Conservation (phyloP, 2,888 invertebrate species). For the Volucella inanis region DNA sequence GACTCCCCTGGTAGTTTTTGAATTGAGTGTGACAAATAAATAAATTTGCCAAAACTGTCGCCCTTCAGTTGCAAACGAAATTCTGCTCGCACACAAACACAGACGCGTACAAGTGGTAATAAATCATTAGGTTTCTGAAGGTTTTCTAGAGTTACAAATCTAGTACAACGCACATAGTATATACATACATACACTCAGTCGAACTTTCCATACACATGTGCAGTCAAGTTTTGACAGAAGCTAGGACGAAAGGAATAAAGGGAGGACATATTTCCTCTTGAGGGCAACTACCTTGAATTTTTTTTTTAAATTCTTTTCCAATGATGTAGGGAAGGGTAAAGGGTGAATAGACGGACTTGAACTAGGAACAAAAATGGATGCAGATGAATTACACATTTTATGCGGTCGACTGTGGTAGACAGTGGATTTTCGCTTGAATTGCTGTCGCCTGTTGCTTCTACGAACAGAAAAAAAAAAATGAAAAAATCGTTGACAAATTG, state of each 20-base stretch:
- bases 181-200: not conserved
- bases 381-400: slow-evolving; percentile 55
- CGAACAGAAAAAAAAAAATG: not conserved
- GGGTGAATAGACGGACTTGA: not conserved
- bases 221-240: slow-evolving; percentile 27
- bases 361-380: slow-evolving; percentile 30
- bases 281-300: slow-evolving; percentile 42
- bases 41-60: slow-evolving; percentile 81
- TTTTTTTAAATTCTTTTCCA: slow-evolving; percentile 34
- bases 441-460: slow-evolving; percentile 61
- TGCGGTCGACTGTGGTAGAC: slow-evolving; percentile 57
- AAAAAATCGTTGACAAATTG: slow-evolving; percentile 49
- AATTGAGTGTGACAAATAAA: slow-evolving; percentile 79
- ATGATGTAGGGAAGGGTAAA: not conserved
- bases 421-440: slow-evolving; percentile 56
- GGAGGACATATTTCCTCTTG: slow-evolving; percentile 11
- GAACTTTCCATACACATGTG: slow-evolving; percentile 2
- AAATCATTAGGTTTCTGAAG: slow-evolving; percentile 65
- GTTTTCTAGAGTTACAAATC: slow-evolving; percentile 38
- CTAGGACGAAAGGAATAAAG: not conserved
- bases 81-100: slow-evolving; percentile 6
- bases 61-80: slow-evolving; percentile 72
- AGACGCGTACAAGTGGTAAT: slow-evolving; percentile 52
- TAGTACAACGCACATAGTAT: slow-evolving; percentile 9
- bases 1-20: slow-evolving; percentile 45